These are phyloP conservation scores for Dendrophyllia cribrosa DNA, from an alignment of 64 coral and sea anemone species.

Conservation along the genomic window DNA sequence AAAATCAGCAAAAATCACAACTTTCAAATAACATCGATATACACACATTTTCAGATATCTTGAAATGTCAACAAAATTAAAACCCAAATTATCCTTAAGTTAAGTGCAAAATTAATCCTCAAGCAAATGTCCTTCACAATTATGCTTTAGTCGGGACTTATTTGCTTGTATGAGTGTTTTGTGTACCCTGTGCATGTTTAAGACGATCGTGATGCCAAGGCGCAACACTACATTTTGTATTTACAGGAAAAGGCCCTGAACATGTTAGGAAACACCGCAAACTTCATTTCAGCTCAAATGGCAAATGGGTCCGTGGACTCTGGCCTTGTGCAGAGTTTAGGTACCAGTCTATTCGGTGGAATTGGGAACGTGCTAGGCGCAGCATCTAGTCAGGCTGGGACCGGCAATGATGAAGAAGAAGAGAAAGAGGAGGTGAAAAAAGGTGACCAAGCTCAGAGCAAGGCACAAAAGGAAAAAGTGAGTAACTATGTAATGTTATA, in stretches of 20 bases:
- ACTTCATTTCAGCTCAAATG: conserved; percentile 57
- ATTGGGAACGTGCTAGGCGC: conserved; percentile 58
- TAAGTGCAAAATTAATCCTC: too few relatives aligned
- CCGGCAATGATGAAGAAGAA: neutral
- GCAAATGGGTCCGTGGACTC: conserved; percentile 18
- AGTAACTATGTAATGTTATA: neutral
- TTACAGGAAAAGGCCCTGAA: conserved; percentile 82
- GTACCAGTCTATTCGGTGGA: conserved; percentile 68
- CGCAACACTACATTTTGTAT: neutral
- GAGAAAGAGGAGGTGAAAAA: neutral
- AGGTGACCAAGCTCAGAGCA: neutral
- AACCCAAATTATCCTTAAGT: too few relatives aligned
- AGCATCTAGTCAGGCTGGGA: conserved; percentile 48
- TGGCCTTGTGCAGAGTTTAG: conserved; percentile 48
- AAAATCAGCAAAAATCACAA: too few relatives aligned
- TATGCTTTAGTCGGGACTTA: too few relatives aligned
- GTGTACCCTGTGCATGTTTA: too few relatives aligned
- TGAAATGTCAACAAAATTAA: too few relatives aligned
- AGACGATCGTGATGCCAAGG: too few relatives aligned
- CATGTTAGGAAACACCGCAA: conserved; percentile 70
- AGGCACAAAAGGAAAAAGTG: conserved; percentile 19
- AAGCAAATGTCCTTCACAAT: too few relatives aligned
- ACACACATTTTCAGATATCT: too few relatives aligned
- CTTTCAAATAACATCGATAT: too few relatives aligned
- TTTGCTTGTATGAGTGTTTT: too few relatives aligned